These are phyloP conservation scores for Mystacornis crossleyi DNA, from an alignment of 2,113 vertebrate species.

Conservation along the genomic window DNA sequence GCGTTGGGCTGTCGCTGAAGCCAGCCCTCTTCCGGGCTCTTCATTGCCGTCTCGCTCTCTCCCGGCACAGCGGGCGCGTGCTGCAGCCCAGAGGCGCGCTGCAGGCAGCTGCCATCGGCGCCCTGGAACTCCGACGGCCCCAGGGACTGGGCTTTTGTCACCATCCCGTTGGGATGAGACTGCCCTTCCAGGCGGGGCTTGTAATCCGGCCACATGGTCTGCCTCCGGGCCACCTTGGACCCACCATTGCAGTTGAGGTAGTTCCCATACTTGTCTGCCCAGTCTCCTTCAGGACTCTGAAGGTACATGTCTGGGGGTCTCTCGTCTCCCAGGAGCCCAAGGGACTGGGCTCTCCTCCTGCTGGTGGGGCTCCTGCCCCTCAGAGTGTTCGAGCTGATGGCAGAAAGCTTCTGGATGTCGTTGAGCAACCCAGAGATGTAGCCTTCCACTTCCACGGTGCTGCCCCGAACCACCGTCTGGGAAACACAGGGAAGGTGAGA, in stretches of 20 bases:
- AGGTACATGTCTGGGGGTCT: slow-evolving; percentile 82
- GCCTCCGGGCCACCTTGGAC: slow-evolving; percentile 81
- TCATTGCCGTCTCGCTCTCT: slow-evolving; percentile 68
- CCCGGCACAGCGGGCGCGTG: background rate
- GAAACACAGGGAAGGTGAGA: background rate
- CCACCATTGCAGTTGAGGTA: slow-evolving; percentile 86
- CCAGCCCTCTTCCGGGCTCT: slow-evolving; percentile 76
- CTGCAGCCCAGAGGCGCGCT: slow-evolving; percentile 43
- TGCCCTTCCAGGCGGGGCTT: slow-evolving; percentile 80
- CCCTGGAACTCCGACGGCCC: slow-evolving; percentile 80
- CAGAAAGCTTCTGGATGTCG: slow-evolving; percentile 94
- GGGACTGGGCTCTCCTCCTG: slow-evolving; percentile 90
- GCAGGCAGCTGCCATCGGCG: slow-evolving; percentile 38
- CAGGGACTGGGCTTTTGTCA: slow-evolving; percentile 87
- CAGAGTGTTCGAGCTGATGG: slow-evolving; percentile 95
- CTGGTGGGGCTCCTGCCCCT: slow-evolving; percentile 88
- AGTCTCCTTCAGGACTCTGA: slow-evolving; percentile 86
- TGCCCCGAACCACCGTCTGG: slow-evolving; percentile 95
- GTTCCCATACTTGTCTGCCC: slow-evolving; percentile 74
- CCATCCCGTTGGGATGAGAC: slow-evolving; percentile 85
- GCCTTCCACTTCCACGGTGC: slow-evolving; percentile 87
- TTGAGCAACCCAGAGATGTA: slow-evolving; percentile 93
- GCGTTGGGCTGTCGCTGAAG: slow-evolving; percentile 74
- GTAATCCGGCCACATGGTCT: slow-evolving; percentile 85
- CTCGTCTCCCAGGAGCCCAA: slow-evolving; percentile 90